phyloP scores from a whole-genome alignment of 2,113 vertebrate genomes.

The Megalops atlanticus region DNA sequence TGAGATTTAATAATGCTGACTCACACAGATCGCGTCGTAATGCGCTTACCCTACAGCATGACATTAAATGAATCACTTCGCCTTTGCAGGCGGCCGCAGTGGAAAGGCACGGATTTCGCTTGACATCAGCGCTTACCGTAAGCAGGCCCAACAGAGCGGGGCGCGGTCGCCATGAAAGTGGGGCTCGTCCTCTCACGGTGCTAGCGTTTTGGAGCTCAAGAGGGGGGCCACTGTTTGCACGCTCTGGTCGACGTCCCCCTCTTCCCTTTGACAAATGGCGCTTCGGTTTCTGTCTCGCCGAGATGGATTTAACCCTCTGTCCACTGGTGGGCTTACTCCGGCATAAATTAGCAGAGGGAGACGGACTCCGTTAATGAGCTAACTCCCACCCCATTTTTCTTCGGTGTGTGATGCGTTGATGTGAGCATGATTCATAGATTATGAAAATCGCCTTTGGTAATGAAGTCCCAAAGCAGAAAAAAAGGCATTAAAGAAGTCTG shows the following conservation, averaged over 20 bases:
- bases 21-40: constrained; percentile 72
- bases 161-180: constrained; percentile 28
- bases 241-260: constrained; percentile 40
- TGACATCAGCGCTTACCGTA: constrained; percentile 69
- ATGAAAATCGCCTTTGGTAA: constrained; percentile 40
- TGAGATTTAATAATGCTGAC: constrained; percentile 69
- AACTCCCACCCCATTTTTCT: constrained; percentile 49
- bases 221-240: background rate
- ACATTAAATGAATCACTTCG: constrained; percentile 62
- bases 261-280: constrained; percentile 56
- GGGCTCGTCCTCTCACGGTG: background rate
- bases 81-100: constrained; percentile 48
- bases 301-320: constrained; percentile 47
- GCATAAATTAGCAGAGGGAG: constrained; percentile 51
- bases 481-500: no score
- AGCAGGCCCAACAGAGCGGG: constrained; percentile 46
- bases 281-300: constrained; percentile 60
- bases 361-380: constrained; percentile 59
- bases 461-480: constrained; percentile 49
- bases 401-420: constrained; percentile 53
- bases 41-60: constrained; percentile 49
- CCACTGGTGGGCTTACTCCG: constrained; percentile 30
- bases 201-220: background rate
- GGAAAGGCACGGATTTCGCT: constrained; percentile 61
- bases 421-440: constrained; percentile 62